Base-by-base conservation (phyloP, 2,888 invertebrate species). In the Euproctis similis region DNA sequence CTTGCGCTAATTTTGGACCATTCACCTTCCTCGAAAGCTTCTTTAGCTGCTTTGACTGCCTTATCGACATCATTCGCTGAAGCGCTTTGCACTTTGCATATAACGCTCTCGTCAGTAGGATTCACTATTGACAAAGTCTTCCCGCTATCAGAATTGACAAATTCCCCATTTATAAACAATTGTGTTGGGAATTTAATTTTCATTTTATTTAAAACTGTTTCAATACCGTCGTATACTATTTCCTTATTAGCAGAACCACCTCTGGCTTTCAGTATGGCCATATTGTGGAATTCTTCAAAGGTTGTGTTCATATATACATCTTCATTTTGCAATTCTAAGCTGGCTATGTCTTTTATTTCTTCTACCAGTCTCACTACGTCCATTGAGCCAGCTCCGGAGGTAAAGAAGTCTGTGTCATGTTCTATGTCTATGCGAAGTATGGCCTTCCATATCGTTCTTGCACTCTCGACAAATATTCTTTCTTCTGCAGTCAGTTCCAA, bases 341-440 rank as follows among this genome's bases (percentile, higher is more conserved):
- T 88, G 5, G 92, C 87, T 17, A 90, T 81, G 39, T 95, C 95
- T 63, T 94, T 95, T 0, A 97, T 88, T 80, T 98, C 97, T 74
- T 98, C 98, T 0, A 98, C 92, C 27, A 98, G 67, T 51, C 95
- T 87, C 1, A 97, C 96, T 1, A 98, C 97, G 68, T 98, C 98
- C 96, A 98, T 98, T 4, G 97, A 97, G 0, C 96, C 95, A n/a
- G 95, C 98, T 7, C 98, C 98, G n/a, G 89, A 89, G 1, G 89
- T 89, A 72, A 98, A 98, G 81, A 98, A 98, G 62, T 98, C 97
- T 0, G 95, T 95, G 2, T 90, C 89, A 5, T 90, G 88, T 6
- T 92, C 89, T 4, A 93, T 87, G 2, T 92, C 89, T 1, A 88
- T 81, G 48, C 92, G 92, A 0, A 98, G 84, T 28, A 98, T 97